Conservation (phyloP, 2,888 invertebrate species). For the Euspilapteryx auroguttella region DNA sequence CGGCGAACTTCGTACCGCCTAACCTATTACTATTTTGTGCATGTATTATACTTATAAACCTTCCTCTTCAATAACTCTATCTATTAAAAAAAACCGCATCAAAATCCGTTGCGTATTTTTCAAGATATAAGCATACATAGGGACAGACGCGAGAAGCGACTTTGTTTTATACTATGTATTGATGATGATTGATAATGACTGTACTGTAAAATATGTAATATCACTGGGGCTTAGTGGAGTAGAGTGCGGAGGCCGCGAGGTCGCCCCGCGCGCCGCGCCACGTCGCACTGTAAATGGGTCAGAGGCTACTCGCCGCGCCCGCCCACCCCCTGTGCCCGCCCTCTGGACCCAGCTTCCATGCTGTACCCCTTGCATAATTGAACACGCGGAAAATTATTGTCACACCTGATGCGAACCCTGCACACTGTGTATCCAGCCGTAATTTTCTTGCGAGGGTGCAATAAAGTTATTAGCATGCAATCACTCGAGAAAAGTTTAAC, state of each 20-base stretch:
- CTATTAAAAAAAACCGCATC: too few relatives aligned
- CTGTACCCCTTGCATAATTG: conserved; percentile 52
- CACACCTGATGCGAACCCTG: conserved; percentile 29
- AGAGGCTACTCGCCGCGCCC: conserved; percentile 25
- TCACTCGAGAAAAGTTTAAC: too few relatives aligned
- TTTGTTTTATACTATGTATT: too few relatives aligned
- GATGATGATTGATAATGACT: conserved; percentile 10
- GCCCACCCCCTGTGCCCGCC: conserved; percentile 14
- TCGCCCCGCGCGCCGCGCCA: conserved; percentile 22
- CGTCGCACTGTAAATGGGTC: conserved; percentile 49
- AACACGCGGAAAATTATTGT: conserved; percentile 52
- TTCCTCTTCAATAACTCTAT: too few relatives aligned
- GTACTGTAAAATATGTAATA: conserved; percentile 15
- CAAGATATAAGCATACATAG: too few relatives aligned
- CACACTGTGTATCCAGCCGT: conserved; percentile 18
- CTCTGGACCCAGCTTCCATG: conserved; percentile 18
- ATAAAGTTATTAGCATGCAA: conserved; percentile 5
- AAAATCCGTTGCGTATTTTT: too few relatives aligned
- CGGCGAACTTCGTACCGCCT: too few relatives aligned
- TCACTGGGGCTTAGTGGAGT: conserved; percentile 3
- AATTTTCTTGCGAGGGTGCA: conserved; percentile 4
- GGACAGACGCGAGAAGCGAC: too few relatives aligned
- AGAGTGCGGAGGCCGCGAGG: conserved; percentile 1
- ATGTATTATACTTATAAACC: too few relatives aligned
- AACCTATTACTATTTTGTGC: too few relatives aligned